Evolutionary conservation across 2,888 invertebrate genomes (phyloP).

Genomic region (Drosophila meridiana): DNA sequence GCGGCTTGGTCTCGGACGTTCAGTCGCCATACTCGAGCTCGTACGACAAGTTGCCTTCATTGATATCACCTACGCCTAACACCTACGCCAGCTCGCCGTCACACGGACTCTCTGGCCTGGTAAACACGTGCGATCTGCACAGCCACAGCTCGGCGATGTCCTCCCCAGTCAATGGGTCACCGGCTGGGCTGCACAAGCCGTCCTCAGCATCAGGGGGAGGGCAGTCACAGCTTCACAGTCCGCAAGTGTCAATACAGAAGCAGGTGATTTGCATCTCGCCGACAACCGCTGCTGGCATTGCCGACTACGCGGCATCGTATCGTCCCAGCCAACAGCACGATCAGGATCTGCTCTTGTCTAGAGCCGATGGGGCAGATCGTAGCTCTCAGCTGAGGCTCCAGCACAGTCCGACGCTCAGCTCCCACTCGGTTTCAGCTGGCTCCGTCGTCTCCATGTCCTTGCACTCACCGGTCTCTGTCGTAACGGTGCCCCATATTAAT

Average conservation of each 20-base stretch:
- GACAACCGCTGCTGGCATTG: constrained; percentile 25
- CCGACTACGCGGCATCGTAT: constrained; percentile 90
- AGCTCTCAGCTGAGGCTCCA: constrained; percentile 84
- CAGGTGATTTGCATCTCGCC: constrained; percentile 69
- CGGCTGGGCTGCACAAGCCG: constrained; percentile 76
- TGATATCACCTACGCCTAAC: constrained; percentile 89
- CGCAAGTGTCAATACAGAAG: constrained; percentile 51
- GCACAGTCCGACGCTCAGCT: constrained; percentile 89
- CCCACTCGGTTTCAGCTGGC: constrained; percentile 87
- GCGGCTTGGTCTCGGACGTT: constrained; percentile 86
- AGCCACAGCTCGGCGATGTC: constrained; percentile 44
- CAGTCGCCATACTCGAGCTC: constrained; percentile 89
- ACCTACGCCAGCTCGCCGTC: constrained; percentile 89
- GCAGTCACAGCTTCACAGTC: constrained; percentile 26
- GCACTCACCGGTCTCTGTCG: constrained; percentile 86
- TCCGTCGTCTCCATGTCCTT: constrained; percentile 71
- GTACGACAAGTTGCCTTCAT: constrained; percentile 91
- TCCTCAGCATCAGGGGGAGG: neutral
- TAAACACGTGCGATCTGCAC: constrained; percentile 86
- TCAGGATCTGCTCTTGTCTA: constrained; percentile 63
- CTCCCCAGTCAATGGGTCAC: constrained; percentile 86
- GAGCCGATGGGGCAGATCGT: constrained; percentile 68
- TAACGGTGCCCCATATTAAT: constrained; percentile 70
- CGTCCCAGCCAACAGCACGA: constrained; percentile 65
- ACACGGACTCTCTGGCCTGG: constrained; percentile 86